Evolutionary conservation across 2,888 invertebrate genomes (phyloP).

Genomic region (Lordiphosa andalusiaca): DNA sequence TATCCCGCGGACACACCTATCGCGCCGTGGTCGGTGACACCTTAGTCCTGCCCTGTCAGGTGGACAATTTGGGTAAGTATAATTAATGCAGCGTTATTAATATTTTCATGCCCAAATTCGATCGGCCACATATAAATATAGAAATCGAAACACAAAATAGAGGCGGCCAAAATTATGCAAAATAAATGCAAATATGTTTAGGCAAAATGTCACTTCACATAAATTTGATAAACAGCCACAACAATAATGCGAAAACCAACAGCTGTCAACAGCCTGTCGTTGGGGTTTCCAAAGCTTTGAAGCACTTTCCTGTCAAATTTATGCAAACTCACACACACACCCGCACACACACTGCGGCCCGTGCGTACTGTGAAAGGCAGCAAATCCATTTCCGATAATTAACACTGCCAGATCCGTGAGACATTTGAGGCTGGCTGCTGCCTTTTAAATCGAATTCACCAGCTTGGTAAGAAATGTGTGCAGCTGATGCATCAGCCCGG

Average conservation of each 20-base stretch:
- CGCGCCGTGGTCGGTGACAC: slow-evolving; percentile 89
- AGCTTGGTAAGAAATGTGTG: background rate
- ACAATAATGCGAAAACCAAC: slow-evolving; percentile 50
- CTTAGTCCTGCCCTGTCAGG: slow-evolving; percentile 89
- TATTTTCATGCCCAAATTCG: slow-evolving; percentile 51
- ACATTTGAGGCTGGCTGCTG: background rate
- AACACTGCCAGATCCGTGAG: slow-evolving; percentile 17
- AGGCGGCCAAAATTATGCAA: slow-evolving; percentile 46
- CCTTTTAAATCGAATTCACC: background rate
- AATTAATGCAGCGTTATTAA: slow-evolving; percentile 25
- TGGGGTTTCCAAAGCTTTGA: slow-evolving; percentile 25
- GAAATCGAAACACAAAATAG: slow-evolving; percentile 3
- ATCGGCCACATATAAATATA: slow-evolving; percentile 36
- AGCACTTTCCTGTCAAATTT: slow-evolving; percentile 55
- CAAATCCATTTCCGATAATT: slow-evolving; percentile 51
- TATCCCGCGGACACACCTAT: slow-evolving; percentile 88
- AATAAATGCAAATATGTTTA: slow-evolving; percentile 58
- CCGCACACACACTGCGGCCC: too few relatives aligned
- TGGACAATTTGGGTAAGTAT: slow-evolving; percentile 88
- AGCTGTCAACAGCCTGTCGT: slow-evolving; percentile 64
- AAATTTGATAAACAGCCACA: slow-evolving; percentile 47
- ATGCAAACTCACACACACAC: slow-evolving; percentile 19
- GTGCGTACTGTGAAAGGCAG: slow-evolving; percentile 20
- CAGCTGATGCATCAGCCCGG: slow-evolving; percentile 13
- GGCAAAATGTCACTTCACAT: slow-evolving; percentile 63